Percentiles rank a stretch among this genome's conserved stretches.
These are phyloP conservation scores for Lamproptera curius DNA, from an alignment of 2,888 invertebrate genomes.

Conservation along the genomic window DNA sequence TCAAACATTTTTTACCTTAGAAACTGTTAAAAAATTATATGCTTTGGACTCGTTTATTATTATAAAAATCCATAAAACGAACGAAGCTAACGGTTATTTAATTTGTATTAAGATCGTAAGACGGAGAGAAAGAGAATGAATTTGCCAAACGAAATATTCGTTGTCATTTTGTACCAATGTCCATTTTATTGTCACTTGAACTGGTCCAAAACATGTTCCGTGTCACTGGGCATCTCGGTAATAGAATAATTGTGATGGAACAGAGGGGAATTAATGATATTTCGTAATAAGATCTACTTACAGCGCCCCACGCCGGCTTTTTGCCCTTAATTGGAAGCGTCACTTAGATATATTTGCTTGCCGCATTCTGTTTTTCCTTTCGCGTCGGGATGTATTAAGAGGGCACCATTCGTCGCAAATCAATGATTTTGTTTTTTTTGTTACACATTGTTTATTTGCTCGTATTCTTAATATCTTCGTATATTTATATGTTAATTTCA, in stretches of 20 bases:
- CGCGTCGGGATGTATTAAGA: constrained; percentile 2
- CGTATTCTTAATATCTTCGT: constrained; percentile 5
- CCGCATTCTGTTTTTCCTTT: not conserved
- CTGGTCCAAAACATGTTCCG: constrained; percentile 4
- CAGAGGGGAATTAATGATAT: constrained; percentile 10
- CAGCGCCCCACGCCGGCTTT: constrained; percentile 9
- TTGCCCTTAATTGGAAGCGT: constrained; percentile 13
- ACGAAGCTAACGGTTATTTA: too few relatives aligned
- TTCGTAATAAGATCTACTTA: constrained; percentile 5
- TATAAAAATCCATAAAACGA: too few relatives aligned
- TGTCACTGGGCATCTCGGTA: constrained; percentile 9
- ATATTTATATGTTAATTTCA: not conserved
- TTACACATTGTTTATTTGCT: constrained; percentile 4
- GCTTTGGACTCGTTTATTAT: too few relatives aligned
- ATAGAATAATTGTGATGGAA: constrained; percentile 18
- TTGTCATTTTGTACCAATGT: too few relatives aligned
- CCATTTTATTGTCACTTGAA: constrained; percentile 9
- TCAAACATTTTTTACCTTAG: too few relatives aligned
- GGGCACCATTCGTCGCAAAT: constrained; percentile 5
- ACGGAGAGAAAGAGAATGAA: too few relatives aligned
- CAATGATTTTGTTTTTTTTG: too few relatives aligned
- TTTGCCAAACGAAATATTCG: too few relatives aligned
- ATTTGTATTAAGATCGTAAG: too few relatives aligned
- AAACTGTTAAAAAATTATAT: too few relatives aligned
- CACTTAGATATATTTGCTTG: constrained; percentile 9